A percentile compares a stretch with the other conserved stretches of the same genome.
These are phyloP conservation scores for Momotus momota DNA, from an alignment of 2,797 vertebrate species.

Conservation along the genomic window DNA sequence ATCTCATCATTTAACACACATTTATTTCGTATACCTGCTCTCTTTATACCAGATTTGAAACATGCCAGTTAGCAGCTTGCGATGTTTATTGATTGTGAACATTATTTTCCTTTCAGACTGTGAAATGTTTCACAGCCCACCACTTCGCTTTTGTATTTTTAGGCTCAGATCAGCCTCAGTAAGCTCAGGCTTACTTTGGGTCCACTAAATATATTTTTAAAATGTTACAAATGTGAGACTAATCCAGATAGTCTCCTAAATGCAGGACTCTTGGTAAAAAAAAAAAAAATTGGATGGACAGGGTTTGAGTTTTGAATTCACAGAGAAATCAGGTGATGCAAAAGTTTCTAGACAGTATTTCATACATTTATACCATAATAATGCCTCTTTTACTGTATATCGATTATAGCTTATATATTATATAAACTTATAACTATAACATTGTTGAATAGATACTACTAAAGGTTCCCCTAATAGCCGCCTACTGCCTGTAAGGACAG, in stretches of 20 bases:
- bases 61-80: accelerated
- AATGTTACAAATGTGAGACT: background rate
- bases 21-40: background rate
- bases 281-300: background rate
- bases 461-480: background rate
- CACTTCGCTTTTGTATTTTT: background rate
- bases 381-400: background rate
- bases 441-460: background rate
- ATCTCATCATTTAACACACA: background rate
- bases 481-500: background rate
- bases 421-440: background rate
- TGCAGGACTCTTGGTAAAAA: background rate
- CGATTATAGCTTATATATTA: background rate
- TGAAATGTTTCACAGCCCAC: background rate
- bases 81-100: background rate
- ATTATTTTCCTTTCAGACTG: background rate
- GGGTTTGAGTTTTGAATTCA: background rate
- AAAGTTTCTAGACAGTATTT: background rate
- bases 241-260: background rate
- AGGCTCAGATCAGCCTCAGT: background rate
- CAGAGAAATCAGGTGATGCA: background rate
- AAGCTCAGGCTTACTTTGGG: background rate
- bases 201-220: background rate
- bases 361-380: background rate
- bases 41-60: background rate